Evolutionary conservation across 2,888 invertebrate species (phyloP).

Genomic region (Mesoligia furuncula): DNA sequence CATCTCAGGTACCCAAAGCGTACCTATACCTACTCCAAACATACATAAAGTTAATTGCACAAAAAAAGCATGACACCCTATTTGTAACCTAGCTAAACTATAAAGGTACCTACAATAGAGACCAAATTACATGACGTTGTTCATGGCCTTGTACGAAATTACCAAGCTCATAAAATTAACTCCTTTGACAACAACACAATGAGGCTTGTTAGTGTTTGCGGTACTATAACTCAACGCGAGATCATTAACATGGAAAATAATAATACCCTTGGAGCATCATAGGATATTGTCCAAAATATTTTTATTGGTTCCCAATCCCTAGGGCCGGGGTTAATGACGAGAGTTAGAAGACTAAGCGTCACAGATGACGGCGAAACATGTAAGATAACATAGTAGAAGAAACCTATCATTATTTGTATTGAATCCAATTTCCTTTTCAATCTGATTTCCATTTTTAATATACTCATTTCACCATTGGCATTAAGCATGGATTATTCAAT

Average conservation of each 20-base stretch:
- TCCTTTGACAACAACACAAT: slow-evolving; percentile 65
- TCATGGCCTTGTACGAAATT: slow-evolving; percentile 40
- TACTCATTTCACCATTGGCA: slow-evolving; percentile 52
- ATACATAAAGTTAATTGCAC: not conserved
- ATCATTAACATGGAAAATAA: slow-evolving; percentile 26
- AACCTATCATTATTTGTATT: slow-evolving; percentile 58
- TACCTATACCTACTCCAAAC: not conserved
- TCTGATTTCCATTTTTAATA: slow-evolving; percentile 50
- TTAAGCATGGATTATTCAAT: slow-evolving; percentile 63
- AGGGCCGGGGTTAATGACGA: slow-evolving; percentile 89
- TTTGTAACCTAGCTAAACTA: slow-evolving; percentile 12
- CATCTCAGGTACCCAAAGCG: not conserved
- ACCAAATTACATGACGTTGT: slow-evolving; percentile 34
- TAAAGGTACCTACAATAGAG: slow-evolving; percentile 32
- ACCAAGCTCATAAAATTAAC: slow-evolving; percentile 61
- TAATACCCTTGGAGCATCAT: slow-evolving; percentile 12
- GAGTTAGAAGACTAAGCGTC: slow-evolving; percentile 92
- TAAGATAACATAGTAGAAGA: slow-evolving; percentile 86
- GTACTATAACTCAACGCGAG: slow-evolving; percentile 26
- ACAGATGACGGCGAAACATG: slow-evolving; percentile 94
- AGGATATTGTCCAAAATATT: slow-evolving; percentile 42
- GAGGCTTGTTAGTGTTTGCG: slow-evolving; percentile 65
- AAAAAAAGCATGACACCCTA: slow-evolving; percentile 20
- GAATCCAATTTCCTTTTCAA: slow-evolving; percentile 46
- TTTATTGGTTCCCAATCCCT: slow-evolving; percentile 64